Percentiles rank a stretch among this genome's conserved stretches.
Conservation (phyloP, 2,888 invertebrate genomes). For the Unio pictorum region DNA sequence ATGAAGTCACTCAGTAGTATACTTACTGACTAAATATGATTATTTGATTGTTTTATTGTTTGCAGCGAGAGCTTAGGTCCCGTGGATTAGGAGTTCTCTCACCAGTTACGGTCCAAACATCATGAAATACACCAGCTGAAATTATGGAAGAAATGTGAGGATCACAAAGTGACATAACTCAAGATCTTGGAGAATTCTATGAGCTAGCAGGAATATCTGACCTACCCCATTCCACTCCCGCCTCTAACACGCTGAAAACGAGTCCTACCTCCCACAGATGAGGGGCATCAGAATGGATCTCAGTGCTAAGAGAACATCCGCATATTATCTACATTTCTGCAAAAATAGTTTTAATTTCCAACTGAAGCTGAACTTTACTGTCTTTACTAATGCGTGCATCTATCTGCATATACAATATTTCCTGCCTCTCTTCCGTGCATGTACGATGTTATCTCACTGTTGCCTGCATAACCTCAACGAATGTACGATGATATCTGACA, state of each 20-base stretch:
- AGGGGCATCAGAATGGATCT: slow-evolving; percentile 59
- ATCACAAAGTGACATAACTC: slow-evolving; percentile 53
- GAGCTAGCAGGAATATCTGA: slow-evolving; percentile 52
- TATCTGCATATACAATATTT: too few relatives aligned
- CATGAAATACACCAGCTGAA: slow-evolving; percentile 56
- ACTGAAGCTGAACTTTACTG: too few relatives aligned
- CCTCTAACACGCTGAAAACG: slow-evolving; percentile 8
- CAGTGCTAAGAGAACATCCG: slow-evolving; percentile 51
- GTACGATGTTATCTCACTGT: too few relatives aligned
- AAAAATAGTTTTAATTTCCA: background rate
- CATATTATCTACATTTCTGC: slow-evolving; percentile 21
- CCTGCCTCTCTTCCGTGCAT: too few relatives aligned
- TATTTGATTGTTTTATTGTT: slow-evolving; percentile 1
- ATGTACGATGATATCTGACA: too few relatives aligned
- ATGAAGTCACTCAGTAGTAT: too few relatives aligned
- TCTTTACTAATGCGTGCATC: too few relatives aligned
- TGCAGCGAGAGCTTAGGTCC: slow-evolving; percentile 54
- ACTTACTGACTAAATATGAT: too few relatives aligned
- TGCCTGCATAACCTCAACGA: too few relatives aligned
- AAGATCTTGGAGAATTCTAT: slow-evolving; percentile 50
- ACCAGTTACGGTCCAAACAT: slow-evolving; percentile 47
- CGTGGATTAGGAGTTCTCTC: slow-evolving; percentile 54
- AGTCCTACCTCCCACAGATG: slow-evolving; percentile 48
- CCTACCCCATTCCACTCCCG: slow-evolving; percentile 21
- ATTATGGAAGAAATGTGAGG: slow-evolving; percentile 49